Evolutionary conservation across 1,140 invertebrate genomes (phyloP), one percentile per base, ranked within the genome.

Genomic region (Battus philenor): DNA sequence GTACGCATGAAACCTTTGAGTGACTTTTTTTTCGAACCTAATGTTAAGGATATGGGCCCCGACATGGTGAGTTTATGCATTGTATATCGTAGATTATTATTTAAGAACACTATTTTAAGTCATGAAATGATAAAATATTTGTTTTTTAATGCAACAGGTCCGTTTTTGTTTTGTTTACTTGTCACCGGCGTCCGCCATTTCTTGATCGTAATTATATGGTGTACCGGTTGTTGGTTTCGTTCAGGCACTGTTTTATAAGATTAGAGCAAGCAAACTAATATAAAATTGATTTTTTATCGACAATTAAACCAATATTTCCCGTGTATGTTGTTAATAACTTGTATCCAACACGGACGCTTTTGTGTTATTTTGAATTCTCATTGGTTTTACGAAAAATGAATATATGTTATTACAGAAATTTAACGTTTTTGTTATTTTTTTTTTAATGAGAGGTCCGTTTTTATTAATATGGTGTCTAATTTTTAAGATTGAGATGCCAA

Each of bases 21-120:
- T 88, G 89, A 90, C 75, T 87, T 90, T 76, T 90, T 90, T 87
- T 89, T 90, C 74, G 87, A 89, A 79, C 85, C 88, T 81, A 89
- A 91, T 87, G 91, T 91, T 90, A 91, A 90, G 79, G 90, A 91
- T 87, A 90, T 91, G 88, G 91, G 90, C 87, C 90, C 90, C 77
- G 90, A 91, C 86, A 92, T 92, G 90, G 90, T 92, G 86, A 87
- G 81, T 85, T 72, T 68, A 47, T 43, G 31, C 24, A 44, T 47
- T 59, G 49, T 46, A 65, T 51, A 34, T 20, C 47, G 41, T 63
- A 72, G 56, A 61, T 58, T 59, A 60, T 41, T 32, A 24, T 50
- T 48, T 36, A 50, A 36, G 30, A 27, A 54, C 46, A 26, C 43
- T 52, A 55, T 76, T 84, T 82, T 84, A 81, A 75, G 69, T 82